Percentiles rank a stretch among this genome's conserved stretches.
phyloP scores from a whole-genome alignment of 2,888 invertebrate species.

The Caenorhabditis becei region DNA sequence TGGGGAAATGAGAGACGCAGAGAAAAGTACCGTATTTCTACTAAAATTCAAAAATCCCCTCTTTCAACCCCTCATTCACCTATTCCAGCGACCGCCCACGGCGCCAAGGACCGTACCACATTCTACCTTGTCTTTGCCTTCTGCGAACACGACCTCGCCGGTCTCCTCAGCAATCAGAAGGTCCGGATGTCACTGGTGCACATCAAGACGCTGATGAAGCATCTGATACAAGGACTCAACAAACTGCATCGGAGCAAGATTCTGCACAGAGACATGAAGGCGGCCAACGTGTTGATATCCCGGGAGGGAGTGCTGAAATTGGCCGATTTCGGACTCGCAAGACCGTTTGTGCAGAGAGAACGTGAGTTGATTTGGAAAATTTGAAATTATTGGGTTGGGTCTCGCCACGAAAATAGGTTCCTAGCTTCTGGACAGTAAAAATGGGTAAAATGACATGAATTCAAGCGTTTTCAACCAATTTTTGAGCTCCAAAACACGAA shows the following conservation, averaged over 20 bases:
- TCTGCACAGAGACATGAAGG: constrained; percentile 97
- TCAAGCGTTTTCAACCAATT: too few relatives aligned
- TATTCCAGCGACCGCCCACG: constrained; percentile 26
- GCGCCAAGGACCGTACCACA: constrained; percentile 85
- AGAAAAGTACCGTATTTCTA: too few relatives aligned
- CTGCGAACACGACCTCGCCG: constrained; percentile 98
- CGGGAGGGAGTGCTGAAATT: constrained; percentile 94
- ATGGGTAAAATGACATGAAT: too few relatives aligned
- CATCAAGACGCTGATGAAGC: constrained; percentile 93
- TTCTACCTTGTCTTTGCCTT: constrained; percentile 98
- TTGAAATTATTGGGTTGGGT: constrained; percentile 5
- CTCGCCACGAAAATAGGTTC: too few relatives aligned
- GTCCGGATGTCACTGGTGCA: constrained; percentile 97
- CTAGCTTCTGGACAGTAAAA: too few relatives aligned
- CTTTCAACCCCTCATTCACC: too few relatives aligned
- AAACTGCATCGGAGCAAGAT: constrained; percentile 95
- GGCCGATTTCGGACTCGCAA: constrained; percentile 97
- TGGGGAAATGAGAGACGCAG: too few relatives aligned
- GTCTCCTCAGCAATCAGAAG: constrained; percentile 93
- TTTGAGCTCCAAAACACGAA: too few relatives aligned
- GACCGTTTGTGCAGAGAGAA: constrained; percentile 84
- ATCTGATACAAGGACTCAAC: constrained; percentile 85
- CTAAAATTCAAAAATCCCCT: background rate
- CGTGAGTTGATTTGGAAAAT: constrained; percentile 26
- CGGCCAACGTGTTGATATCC: constrained; percentile 97